phyloP scores from a whole-genome alignment of 2,113 vertebrate genomes.

The Strix aluco region DNA sequence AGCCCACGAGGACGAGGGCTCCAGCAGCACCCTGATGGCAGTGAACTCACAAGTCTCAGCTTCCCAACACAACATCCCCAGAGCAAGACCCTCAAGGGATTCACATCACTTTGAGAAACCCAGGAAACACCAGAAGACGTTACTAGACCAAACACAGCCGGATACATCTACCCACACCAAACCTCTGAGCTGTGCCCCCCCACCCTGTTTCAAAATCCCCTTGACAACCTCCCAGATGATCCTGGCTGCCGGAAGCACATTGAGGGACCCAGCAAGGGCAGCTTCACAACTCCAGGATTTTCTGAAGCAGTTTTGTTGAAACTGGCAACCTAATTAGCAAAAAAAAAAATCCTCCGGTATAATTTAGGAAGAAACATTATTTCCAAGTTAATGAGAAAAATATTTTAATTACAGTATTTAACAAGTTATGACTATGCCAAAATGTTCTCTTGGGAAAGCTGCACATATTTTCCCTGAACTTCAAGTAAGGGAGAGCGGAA shows the following conservation, averaged over 20 bases:
- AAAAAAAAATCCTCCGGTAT: not conserved
- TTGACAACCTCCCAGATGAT: not conserved
- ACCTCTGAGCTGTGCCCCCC: not conserved
- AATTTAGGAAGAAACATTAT: constrained; percentile 56
- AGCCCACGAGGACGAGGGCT: not conserved
- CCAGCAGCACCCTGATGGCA: not conserved
- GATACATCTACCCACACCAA: accelerated
- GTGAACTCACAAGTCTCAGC: accelerated
- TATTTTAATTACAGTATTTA: constrained; percentile 73
- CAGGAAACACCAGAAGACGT: not conserved
- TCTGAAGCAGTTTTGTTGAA: constrained; percentile 32
- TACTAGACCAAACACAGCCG: not conserved
- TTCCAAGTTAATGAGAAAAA: constrained; percentile 70
- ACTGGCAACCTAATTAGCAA: constrained; percentile 69
- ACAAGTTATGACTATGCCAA: constrained; percentile 54
- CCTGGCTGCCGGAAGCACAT: not conserved
- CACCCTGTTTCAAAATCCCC: too few relatives aligned
- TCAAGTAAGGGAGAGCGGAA: not conserved
- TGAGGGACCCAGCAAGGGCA: not conserved
- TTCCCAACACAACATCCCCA: not conserved
- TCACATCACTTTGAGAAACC: not conserved
- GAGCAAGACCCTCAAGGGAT: not conserved
- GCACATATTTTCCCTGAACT: not conserved
- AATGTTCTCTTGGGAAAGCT: not conserved
- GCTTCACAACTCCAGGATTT: not conserved